Conservation (phyloP, 1,140 invertebrate species). For the Ylistrum balloti region DNA sequence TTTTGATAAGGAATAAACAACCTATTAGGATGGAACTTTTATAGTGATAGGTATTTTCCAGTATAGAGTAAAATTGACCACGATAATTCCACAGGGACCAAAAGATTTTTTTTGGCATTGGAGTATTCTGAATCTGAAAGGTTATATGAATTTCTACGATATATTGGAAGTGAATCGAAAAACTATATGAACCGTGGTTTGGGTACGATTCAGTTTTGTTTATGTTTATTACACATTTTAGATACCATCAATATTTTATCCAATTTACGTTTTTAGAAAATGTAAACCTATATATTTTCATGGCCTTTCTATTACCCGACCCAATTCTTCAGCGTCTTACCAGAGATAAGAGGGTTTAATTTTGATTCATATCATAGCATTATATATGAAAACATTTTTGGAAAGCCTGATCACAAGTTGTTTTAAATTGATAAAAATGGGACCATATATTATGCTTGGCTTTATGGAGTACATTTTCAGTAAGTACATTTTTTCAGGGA, state of each 20-base stretch:
- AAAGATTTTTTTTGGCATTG: too few relatives aligned
- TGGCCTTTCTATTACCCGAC: background rate
- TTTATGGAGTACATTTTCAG: background rate
- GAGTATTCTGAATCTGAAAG: too few relatives aligned
- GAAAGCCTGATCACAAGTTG: background rate
- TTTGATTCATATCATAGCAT: background rate
- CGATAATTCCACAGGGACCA: too few relatives aligned
- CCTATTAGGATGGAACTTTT: too few relatives aligned
- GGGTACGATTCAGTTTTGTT: too few relatives aligned
- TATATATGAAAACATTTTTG: background rate
- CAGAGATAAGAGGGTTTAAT: background rate
- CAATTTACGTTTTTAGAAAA: background rate
- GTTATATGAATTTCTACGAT: too few relatives aligned
- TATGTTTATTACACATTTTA: slow-evolving; percentile 19
- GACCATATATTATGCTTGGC: background rate
- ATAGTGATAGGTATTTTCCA: too few relatives aligned
- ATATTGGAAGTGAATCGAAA: too few relatives aligned
- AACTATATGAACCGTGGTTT: too few relatives aligned
- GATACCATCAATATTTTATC: background rate
- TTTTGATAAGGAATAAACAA: too few relatives aligned
- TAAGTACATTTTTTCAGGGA: background rate
- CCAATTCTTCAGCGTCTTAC: background rate
- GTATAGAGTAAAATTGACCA: too few relatives aligned
- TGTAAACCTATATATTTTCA: slow-evolving; percentile 19
- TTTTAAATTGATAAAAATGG: slow-evolving; percentile 1